A percentile compares a stretch with the other conserved stretches of the same genome.
These are phyloP conservation scores for Phylloscopus trochiloides DNA, from an alignment of 2,113 vertebrate genomes.

Conservation along the genomic window DNA sequence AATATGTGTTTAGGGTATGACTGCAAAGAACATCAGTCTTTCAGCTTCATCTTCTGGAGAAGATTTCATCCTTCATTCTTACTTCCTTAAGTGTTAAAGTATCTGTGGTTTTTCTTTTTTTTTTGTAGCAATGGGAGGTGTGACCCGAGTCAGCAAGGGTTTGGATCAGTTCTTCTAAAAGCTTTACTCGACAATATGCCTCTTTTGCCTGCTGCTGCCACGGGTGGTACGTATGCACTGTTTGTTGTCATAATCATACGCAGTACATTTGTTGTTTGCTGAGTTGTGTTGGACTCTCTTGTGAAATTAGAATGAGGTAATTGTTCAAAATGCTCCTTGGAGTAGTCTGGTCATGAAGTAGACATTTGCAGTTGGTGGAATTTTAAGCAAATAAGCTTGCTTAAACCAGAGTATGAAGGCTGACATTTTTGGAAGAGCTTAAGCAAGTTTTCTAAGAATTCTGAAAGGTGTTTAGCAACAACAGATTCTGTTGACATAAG, in stretches of 20 bases:
- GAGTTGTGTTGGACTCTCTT: neutral
- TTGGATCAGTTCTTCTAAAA: slow-evolving; percentile 89
- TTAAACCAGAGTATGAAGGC: neutral
- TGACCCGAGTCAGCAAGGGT: slow-evolving; percentile 90
- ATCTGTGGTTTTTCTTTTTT: neutral
- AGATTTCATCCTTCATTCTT: neutral
- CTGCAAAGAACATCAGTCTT: neutral
- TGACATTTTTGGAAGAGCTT: neutral
- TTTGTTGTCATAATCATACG: neutral
- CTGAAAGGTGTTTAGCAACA: neutral
- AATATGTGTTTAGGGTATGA: neutral
- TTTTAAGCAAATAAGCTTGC: neutral
- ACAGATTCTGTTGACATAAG: neutral
- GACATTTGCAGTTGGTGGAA: neutral
- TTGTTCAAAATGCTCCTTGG: neutral
- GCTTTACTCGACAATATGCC: slow-evolving; percentile 95
- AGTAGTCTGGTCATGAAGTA: neutral
- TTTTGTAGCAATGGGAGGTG: slow-evolving; percentile 90
- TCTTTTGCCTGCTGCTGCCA: slow-evolving; percentile 93
- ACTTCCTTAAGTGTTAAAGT: neutral
- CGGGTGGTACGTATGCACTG: slow-evolving; percentile 83
- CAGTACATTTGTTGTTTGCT: neutral
- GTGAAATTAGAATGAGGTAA: neutral
- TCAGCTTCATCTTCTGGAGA: neutral
- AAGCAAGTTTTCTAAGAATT: neutral